Evolutionary conservation across 1,140 invertebrate genomes (phyloP).

Genomic region (Orussus abietinus): DNA sequence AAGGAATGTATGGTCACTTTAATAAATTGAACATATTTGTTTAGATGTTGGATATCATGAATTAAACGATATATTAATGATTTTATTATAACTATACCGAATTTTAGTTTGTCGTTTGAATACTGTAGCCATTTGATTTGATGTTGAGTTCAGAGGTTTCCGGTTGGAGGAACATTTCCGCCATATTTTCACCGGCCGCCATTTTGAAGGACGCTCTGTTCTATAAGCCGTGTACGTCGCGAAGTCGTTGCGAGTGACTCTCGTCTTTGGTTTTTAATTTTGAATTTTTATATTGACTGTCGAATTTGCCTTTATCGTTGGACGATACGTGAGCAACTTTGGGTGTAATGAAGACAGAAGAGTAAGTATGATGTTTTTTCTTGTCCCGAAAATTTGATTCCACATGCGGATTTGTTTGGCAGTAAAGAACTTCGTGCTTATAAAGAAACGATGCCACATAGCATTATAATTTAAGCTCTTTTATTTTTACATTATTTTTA

Average conservation of each 20-base stretch:
- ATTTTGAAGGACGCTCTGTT: constrained; percentile 31
- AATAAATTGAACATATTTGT: background rate
- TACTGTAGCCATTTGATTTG: constrained; percentile 16
- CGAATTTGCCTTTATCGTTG: background rate
- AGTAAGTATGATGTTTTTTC: constrained; percentile 11
- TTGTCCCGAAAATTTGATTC: too few species aligned
- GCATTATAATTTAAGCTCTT: too few species aligned
- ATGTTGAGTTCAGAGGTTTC: background rate
- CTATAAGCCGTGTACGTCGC: constrained; percentile 1
- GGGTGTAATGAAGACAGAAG: constrained; percentile 9
- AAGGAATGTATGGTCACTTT: background rate
- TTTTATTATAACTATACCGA: background rate
- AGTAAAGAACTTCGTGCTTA: too few species aligned
- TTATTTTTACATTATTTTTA: too few species aligned
- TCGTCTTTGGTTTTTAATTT: background rate
- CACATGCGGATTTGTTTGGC: too few species aligned
- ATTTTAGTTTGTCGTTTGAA: constrained; percentile 1
- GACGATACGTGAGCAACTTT: background rate
- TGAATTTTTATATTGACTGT: background rate
- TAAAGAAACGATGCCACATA: too few species aligned
- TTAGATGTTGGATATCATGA: background rate
- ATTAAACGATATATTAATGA: background rate
- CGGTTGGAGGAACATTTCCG: background rate
- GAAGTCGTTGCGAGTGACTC: background rate
- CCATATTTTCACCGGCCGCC: background rate